Evolutionary conservation across 2,888 invertebrate species (phyloP).

Genomic region (Lasioglossum figueresi): DNA sequence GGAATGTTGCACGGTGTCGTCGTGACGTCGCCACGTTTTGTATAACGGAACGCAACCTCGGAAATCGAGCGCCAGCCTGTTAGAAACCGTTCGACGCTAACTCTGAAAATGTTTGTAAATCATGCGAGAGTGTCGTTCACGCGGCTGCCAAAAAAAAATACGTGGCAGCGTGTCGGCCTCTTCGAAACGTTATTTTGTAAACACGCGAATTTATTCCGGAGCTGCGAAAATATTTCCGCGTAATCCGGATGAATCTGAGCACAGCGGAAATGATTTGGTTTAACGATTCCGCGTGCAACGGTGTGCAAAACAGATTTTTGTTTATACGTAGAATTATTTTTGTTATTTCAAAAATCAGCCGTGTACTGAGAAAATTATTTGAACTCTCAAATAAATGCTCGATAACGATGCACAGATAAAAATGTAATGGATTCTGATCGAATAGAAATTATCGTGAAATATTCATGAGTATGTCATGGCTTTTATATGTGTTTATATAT

Average conservation of each 20-base stretch:
- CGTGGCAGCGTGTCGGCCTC: background rate
- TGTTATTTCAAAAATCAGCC: too few species aligned
- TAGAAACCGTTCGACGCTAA: conserved; percentile 40
- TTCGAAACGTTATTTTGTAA: conserved; percentile 17
- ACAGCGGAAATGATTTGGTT: background rate
- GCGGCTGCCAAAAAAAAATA: conserved; percentile 13
- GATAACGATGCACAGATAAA: background rate
- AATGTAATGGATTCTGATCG: background rate
- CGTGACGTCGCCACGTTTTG: conserved; percentile 59
- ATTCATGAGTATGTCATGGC: background rate
- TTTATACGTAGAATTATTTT: background rate
- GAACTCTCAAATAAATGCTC: background rate
- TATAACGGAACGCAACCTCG: conserved; percentile 54
- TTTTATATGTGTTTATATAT: background rate
- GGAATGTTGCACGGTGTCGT: conserved; percentile 54
- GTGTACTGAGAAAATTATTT: background rate
- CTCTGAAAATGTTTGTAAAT: conserved; percentile 40
- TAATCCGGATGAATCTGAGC: background rate
- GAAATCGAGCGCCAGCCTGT: conserved; percentile 25
- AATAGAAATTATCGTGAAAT: background rate
- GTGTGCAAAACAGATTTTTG: background rate
- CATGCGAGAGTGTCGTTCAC: background rate
- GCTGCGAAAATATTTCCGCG: background rate
- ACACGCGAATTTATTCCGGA: background rate
- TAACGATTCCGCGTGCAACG: background rate